Conservation (phyloP, 2,797 vertebrate genomes). For the Loriculus beryllinus region DNA sequence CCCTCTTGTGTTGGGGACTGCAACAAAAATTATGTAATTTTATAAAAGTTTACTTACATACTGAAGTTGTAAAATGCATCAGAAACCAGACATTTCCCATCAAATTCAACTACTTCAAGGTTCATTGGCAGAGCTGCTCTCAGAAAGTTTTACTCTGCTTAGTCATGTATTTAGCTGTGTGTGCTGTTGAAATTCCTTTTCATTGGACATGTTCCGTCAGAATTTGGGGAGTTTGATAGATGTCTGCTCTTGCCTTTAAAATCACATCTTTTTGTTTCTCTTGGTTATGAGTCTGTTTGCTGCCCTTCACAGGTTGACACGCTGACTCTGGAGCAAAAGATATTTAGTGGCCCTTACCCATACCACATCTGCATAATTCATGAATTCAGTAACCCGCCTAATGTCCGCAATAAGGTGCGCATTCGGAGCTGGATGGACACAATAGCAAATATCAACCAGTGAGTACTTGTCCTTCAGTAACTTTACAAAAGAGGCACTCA, state of each 20-base stretch:
- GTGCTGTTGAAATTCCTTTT: background rate
- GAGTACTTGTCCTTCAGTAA: conserved; percentile 67
- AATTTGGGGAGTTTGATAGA: background rate
- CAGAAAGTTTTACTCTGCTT: background rate
- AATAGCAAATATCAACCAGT: conserved; percentile 98
- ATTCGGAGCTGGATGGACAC: conserved; percentile 99
- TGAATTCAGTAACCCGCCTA: conserved; percentile 97
- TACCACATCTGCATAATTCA: conserved; percentile 97
- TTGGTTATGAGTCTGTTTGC: background rate
- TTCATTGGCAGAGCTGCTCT: background rate
- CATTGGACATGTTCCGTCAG: fast-evolving
- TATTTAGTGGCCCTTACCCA: conserved; percentile 95
- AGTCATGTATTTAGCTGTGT: background rate
- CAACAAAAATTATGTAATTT: background rate
- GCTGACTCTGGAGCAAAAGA: conserved; percentile 88
- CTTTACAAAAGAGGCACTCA: background rate
- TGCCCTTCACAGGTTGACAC: conserved; percentile 86
- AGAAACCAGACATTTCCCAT: background rate
- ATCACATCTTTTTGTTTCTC: background rate
- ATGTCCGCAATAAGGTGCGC: conserved; percentile 96
- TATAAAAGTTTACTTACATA: background rate
- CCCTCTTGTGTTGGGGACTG: background rate
- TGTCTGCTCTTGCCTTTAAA: background rate
- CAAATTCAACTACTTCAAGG: background rate
- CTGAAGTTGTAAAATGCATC: background rate